Evolutionary conservation across 1,140 invertebrate species (phyloP), one percentile per base, ranked within the genome.

Genomic region (Diorhabda elongata): DNA sequence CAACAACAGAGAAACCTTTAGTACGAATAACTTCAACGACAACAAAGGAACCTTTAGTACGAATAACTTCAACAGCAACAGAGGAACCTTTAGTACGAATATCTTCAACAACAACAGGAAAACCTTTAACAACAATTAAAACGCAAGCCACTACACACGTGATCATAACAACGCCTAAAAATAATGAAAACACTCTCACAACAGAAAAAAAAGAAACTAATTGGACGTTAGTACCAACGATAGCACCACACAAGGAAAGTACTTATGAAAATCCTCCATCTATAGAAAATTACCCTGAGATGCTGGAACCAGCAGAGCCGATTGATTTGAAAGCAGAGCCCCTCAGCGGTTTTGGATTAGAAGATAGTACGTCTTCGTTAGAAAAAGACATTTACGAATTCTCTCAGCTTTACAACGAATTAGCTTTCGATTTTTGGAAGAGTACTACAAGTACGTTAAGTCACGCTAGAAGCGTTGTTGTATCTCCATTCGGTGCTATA

Each of bases 401-500:
- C 61, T 71, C 75, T 0, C 87, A 90, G 73, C 82, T 94, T 2
- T 94, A 91, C 79, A 95, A 95, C 75, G 91, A 94, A 77, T 77
- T 95, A 26, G 92, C 92, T 0, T 92, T 94, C 66, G 87, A 86
- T 75, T 92, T 93, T 79, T 92, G 92, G 92, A 85, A 85, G 71
- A 83, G 87, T 4, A 85, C 92, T 0, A 86, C 88, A 3, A 86
- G 85, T 58, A 87, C 88, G 62, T 82, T 91, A n/a, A 91, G 89
- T 69, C 85, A 86, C 7, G 88, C 87, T 8, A 84, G 92, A 72
- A 94, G 92, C 72, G 82, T 95, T 70, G 87, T 92, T n/a, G 79
- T 95, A 3, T 95, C 93, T 6, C 93, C 93, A 0, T 94, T 94
- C 73, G 92, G 92, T 0, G 87, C 92, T 67, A 92, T 90, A 2